These are phyloP conservation scores for Palythoa grandis DNA, from an alignment of 92 coral and sea anemone species.

Conservation along the genomic window DNA sequence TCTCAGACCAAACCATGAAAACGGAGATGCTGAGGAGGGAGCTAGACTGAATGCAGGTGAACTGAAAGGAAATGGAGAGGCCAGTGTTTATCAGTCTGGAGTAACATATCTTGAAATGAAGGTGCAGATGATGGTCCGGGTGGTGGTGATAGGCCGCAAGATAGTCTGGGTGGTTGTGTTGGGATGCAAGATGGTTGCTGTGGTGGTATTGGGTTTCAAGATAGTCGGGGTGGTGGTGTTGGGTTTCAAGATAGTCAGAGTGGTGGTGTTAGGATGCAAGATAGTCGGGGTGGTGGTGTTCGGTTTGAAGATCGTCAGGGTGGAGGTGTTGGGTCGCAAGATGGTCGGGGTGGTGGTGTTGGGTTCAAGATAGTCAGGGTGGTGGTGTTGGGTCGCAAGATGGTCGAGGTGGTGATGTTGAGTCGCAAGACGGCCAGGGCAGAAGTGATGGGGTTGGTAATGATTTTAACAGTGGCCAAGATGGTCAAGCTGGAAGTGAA, in stretches of 20 bases:
- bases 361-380: no score
- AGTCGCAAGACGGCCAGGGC: no score
- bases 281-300: neutral
- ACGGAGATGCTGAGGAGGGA: neutral
- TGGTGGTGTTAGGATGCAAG: no score
- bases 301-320: neutral
- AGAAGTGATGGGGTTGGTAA: no score
- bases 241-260: no score
- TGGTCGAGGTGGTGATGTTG: no score
- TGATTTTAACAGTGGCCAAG: no score
- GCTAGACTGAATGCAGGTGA: neutral
- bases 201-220: no score
- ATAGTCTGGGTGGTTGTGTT: neutral
- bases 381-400: no score
- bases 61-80: neutral
- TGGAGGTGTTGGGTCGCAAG: neutral
- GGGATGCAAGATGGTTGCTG: no score
- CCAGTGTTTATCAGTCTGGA: neutral
- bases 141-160: neutral
- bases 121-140: neutral
- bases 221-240: neutral
- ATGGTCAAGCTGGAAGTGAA: no score
- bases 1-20: conserved; percentile 1
- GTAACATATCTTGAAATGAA: neutral
- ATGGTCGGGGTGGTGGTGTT: no score